Evolutionary conservation across 2,888 invertebrate species (phyloP).

Genomic region (Griposia aprilina): DNA sequence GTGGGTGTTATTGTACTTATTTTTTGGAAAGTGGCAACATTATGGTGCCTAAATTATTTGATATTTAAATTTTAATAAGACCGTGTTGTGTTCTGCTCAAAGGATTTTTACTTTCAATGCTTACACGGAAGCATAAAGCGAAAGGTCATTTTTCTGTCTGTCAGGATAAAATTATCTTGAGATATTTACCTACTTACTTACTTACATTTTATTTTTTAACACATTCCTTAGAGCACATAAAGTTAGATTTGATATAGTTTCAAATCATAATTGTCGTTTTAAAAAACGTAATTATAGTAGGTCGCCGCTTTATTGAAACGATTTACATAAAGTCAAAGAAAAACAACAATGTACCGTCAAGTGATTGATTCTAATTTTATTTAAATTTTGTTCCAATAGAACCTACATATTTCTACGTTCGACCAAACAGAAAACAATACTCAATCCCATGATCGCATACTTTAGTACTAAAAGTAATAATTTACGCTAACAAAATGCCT

Average conservation of each 20-base stretch:
- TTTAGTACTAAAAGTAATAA: neutral
- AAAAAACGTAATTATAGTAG: neutral
- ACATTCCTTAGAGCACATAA: neutral
- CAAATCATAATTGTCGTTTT: neutral
- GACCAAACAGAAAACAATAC: neutral
- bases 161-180: neutral
- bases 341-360: neutral
- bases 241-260: neutral
- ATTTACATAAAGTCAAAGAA: neutral
- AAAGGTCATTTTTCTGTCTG: neutral
- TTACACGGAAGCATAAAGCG: neutral
- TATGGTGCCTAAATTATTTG: neutral
- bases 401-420: neutral
- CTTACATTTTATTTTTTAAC: neutral
- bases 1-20: neutral
- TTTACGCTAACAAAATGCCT: neutral
- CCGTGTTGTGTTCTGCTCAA: neutral
- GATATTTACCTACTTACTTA: neutral
- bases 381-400: neutral
- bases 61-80: neutral
- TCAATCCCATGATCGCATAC: no score
- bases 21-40: neutral
- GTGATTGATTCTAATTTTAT: slow-evolving; percentile 5
- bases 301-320: neutral
- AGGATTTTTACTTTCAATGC: neutral